Base-by-base conservation (phyloP, 1,140 invertebrate species). In the Lordiphosa clarofinis region DNA sequence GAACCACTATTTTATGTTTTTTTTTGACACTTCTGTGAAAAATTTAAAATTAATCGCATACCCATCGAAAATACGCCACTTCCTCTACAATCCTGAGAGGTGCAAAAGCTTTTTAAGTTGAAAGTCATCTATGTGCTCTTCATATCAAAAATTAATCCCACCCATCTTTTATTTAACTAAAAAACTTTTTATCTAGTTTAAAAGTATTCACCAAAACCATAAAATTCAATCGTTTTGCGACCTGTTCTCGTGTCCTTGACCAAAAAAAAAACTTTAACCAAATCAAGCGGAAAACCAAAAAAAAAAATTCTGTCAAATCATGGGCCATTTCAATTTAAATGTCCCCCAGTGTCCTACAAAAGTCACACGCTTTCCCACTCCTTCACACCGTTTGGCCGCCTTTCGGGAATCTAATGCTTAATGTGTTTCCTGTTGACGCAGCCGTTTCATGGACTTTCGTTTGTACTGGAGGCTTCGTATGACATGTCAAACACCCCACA, bases 401-500 rank as follows among this genome's bases (percentile, higher is more conserved):
- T n/a, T 46, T 28, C 11, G 43, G 65, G 42, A 67, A 57, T 64
- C 46, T 49, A 53, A 69, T 73, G 73, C 56, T 61, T 76, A 82
- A 82, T 84, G 76, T 73, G 72, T 64, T 82, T 82, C 72, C 78
- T 82, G 76, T 82, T 76, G 67, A 76, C 72, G 67, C 76, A 40
- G 72, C 58, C 63, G 10, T 68, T 37, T 59, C 64, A 37, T 53
- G 63, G 48, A 39, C 33, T 31, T 28, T 38, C 44, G 64, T 59
- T 69, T 69, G 69, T 39, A 55, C 68, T 56, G 59, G 56, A 61
- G 64, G 69, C 64, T 44, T 84, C 78, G 56, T 61, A 68, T 84
- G 73, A 82, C 78, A 82, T 70, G 69, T 73, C 78, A 78, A 82
- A 84, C 78, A 78, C 78, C 78, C 78, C 73, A 82, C 73, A 82